Base-by-base conservation (phyloP, 2,797 vertebrate species). In the Halcyon leucocephala region DNA sequence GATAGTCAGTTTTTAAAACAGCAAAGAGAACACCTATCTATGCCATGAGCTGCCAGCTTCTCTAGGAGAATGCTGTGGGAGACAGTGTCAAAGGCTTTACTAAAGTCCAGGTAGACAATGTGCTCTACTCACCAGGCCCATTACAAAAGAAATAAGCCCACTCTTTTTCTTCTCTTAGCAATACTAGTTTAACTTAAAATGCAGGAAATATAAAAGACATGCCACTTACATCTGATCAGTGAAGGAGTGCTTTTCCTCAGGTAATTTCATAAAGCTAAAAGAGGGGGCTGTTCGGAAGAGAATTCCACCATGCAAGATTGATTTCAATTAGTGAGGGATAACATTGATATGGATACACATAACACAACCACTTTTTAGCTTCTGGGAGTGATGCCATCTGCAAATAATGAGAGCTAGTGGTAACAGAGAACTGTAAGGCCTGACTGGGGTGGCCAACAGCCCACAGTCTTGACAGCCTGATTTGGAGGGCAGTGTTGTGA, bases 321-420 rank as follows among this genome's bases (percentile, higher is more conserved):
- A 84, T 89, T 92, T 86, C 71, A 92, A 55, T 66, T 90, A 80
- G 48, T 57, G 54, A 73, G n/a, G 83, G 39, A 73, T 92, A 91
- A 62, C 58, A 88, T 3, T 86, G 78, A 91, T 90, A 82, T 17
- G 29, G 82, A 86, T 95, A 91, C 73, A 86, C 29, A 77, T 57
- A 95, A 82, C 58, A 25, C 39, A 89, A 84, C 26, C 28, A 70
- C 62, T 73, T 95, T 91, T 89, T 86, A 77, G 85, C 80, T 94
- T 91, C 88, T 92, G 86, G 71, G 93, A 96, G 72, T 65, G 48
- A 37, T 95, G 82, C 60, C 90, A 94, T 80, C 55, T 77, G 14
- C 2, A 3, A 90, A 94, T 92, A 88, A 92, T 29, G 52, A 88
- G 35, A 93, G 49, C 51, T 86, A 80, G 52, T 19, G 29, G 80